A percentile compares a stretch with the other conserved stretches of the same genome.
These are phyloP conservation scores for Eulemur rubriventer DNA, from an alignment of 2,797 vertebrate species.

Conservation along the genomic window DNA sequence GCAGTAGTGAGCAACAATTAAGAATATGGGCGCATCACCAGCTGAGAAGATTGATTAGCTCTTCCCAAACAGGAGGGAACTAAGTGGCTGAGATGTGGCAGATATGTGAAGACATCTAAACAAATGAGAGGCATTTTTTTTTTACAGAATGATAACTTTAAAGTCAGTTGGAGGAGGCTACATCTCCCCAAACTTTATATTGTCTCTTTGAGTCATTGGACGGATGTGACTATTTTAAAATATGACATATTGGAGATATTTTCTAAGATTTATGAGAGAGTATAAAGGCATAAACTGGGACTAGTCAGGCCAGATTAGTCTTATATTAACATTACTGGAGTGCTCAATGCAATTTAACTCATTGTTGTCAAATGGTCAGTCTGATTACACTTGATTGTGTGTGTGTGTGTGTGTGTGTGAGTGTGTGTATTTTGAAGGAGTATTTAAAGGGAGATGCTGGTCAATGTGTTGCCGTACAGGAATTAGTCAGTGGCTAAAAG, in stretches of 20 bases:
- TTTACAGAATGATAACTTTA: constrained; percentile 56
- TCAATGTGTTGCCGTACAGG: constrained; percentile 60
- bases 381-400: constrained; percentile 45
- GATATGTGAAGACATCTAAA: constrained; percentile 61
- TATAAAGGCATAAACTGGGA: neutral
- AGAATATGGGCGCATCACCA: neutral
- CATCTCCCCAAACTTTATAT: neutral
- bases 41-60: constrained; percentile 24
- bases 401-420: neutral
- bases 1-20: constrained; percentile 70
- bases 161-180: constrained; percentile 54
- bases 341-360: constrained; percentile 68
- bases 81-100: constrained; percentile 55
- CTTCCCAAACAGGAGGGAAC: neutral
- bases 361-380: constrained; percentile 67
- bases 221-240: constrained; percentile 37
- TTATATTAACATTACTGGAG: constrained; percentile 46
- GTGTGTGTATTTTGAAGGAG: constrained; percentile 31
- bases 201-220: constrained; percentile 11
- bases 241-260: neutral
- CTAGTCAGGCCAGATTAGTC: neutral
- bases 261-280: neutral
- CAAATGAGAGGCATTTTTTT: constrained; percentile 66
- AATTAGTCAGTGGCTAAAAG: constrained; percentile 70
- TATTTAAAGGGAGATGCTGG: constrained; percentile 7